Evolutionary conservation across 1,140 invertebrate species (phyloP).

Genomic region (Megalonaias nervosa): DNA sequence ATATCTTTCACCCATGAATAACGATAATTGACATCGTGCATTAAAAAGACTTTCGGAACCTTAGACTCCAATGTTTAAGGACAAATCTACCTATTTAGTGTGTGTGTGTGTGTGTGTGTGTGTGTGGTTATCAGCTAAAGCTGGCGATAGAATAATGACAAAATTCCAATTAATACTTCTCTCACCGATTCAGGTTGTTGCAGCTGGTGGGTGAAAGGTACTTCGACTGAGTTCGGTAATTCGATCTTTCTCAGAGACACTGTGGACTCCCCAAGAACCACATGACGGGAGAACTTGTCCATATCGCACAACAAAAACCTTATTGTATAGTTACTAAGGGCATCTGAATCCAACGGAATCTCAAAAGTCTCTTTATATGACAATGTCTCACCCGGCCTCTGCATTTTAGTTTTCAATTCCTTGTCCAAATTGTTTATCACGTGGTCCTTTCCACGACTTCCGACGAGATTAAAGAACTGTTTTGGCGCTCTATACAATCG

Average conservation of each 20-base stretch:
- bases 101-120: too few relatives aligned
- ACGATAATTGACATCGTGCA: too few relatives aligned
- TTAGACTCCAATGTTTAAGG: too few relatives aligned
- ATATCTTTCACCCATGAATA: too few relatives aligned
- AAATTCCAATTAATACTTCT: too few relatives aligned
- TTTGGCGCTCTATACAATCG: conserved; percentile 47
- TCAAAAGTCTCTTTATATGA: conserved; percentile 82
- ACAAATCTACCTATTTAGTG: too few relatives aligned
- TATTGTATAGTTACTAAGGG: conserved; percentile 69
- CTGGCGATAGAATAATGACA: too few relatives aligned
- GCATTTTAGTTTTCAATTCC: conserved; percentile 70
- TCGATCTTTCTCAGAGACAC: conserved; percentile 75
- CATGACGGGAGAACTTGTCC: conserved; percentile 75
- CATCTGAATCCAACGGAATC: conserved; percentile 75
- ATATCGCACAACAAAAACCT: conserved; percentile 77
- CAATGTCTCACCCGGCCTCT: conserved; percentile 77
- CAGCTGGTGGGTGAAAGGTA: conserved; percentile 33
- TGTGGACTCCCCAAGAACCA: conserved; percentile 77
- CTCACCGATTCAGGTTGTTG: conserved; percentile 11
- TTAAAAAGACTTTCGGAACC: too few relatives aligned
- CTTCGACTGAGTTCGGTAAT: conserved; percentile 74
- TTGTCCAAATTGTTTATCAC: conserved; percentile 45
- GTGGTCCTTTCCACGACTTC: conserved; percentile 16
- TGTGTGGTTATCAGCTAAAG: too few relatives aligned
- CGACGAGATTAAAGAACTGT: conserved; percentile 44